Base-by-base conservation (phyloP, 1,140 invertebrate genomes). In the Drosophila elegans region DNA sequence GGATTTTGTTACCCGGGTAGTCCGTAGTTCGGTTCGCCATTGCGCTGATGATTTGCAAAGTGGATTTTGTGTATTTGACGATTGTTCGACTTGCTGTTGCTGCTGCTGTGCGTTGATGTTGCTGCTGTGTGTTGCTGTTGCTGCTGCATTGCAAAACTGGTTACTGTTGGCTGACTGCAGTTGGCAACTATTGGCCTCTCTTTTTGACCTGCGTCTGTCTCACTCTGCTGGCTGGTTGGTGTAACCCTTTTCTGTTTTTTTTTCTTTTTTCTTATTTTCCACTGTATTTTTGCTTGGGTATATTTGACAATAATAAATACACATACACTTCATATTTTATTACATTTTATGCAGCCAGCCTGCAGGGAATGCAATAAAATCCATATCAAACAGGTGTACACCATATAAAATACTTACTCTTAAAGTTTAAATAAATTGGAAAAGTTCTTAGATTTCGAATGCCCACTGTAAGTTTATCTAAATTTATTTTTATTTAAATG, bases 61-160 rank as follows among this genome's bases (percentile, higher is more conserved):
- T 86, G 82, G 64, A 88, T 86, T 86, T 86, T 86, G 82, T 86
- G 82, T 85, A 85, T 86, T 85, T 85, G 82, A 86, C 75, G 82
- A 86, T 86, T 84, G 80, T 84, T 84, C 81, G 81, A 84, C 77
- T 85, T 68, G 72, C 44, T 66, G 59, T 36, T 52, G 57, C 48
- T 77, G 57, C 48, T 77, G 78, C 49, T 51, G 49, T 41, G 57
- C 55, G 34, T 38, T 45, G n/a, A 41, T 64, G 59, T 29, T 61
- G 61, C 21, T 21, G 16, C 16, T 21, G 16, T 45, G 32, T 38
- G 67, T 25, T 66, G 74, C 41, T 57, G 51, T 59, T 46, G 62
- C 42, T 46, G 71, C 44, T 46, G 34, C 74, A 59, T 69, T 74
- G 83, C 78, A 66, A 82, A 88, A 86, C 82, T 88, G 81, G 81